These are phyloP conservation scores for Musca vetustissima DNA, from an alignment of 1,140 invertebrate genomes.

Conservation along the genomic window DNA sequence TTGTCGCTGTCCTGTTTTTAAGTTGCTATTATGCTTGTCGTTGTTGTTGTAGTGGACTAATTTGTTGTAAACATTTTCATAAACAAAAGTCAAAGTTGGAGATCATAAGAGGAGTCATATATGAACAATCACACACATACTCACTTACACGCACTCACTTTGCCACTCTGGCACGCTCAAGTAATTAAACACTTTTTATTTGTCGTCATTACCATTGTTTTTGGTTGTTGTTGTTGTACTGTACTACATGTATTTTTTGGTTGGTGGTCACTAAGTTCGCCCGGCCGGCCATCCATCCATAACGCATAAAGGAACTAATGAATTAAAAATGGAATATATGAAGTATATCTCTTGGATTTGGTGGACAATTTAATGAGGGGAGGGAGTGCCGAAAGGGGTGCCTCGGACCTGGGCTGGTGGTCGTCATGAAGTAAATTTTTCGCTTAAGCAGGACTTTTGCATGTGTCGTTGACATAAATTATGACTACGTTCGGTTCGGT, in stretches of 20 bases:
- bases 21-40: neutral
- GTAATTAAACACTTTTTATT: slow-evolving; percentile 16
- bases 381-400: too few relatives aligned
- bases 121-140: neutral
- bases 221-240: slow-evolving; percentile 2
- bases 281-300: slow-evolving; percentile 6
- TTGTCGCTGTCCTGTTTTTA: slow-evolving; percentile 8
- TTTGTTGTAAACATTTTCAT: slow-evolving; percentile 9
- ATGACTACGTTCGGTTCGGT: slow-evolving; percentile 12
- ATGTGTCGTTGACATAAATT: slow-evolving; percentile 22
- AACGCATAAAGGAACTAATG: slow-evolving; percentile 1
- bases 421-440: neutral
- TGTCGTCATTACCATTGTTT: slow-evolving; percentile 3
- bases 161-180: neutral
- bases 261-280: neutral
- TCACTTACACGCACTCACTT: too few relatives aligned
- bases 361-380: too few relatives aligned
- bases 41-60: slow-evolving; percentile 6
- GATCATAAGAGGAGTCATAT: too few relatives aligned
- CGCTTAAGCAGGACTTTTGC: slow-evolving; percentile 22
- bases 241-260: neutral
- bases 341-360: too few relatives aligned
- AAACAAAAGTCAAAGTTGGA: neutral
- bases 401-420: too few relatives aligned
- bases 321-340: slow-evolving; percentile 7